Percentiles rank a stretch among this genome's conserved stretches.
Evolutionary conservation across 1,140 invertebrate species (phyloP).

Genomic region (Orchesella cincta): DNA sequence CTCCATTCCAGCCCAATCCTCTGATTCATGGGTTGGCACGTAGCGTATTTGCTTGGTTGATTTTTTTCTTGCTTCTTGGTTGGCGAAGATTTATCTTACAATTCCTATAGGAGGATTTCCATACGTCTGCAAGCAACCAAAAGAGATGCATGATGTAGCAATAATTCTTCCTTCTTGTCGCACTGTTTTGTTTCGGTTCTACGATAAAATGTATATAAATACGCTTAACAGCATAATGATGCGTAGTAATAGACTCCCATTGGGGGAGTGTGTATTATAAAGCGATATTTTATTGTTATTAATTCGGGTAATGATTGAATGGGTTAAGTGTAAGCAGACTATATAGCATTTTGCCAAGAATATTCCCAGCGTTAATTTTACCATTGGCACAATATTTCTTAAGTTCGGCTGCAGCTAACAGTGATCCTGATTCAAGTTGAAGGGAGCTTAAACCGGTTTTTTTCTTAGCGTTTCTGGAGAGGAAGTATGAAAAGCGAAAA

Average conservation of each 20-base stretch:
- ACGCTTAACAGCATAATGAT: neutral
- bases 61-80: neutral
- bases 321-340: neutral
- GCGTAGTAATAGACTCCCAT: neutral
- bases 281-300: no score
- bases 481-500: neutral
- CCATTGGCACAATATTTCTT: no score
- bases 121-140: neutral
- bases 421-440: no score
- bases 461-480: no score
- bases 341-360: no score
- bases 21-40: slow-evolving; percentile 15
- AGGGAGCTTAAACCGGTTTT: no score
- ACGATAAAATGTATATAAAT: neutral
- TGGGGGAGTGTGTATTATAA: no score
- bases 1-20: no score
- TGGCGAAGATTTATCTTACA: neutral
- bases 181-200: neutral
- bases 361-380: no score
- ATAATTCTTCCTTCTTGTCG: neutral
- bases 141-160: slow-evolving; percentile 11
- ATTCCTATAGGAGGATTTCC: neutral
- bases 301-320: neutral
- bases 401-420: no score
- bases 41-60: neutral